These are phyloP conservation scores for Smutsia temminckii DNA, from an alignment of 2,797 vertebrate species.

Conservation along the genomic window DNA sequence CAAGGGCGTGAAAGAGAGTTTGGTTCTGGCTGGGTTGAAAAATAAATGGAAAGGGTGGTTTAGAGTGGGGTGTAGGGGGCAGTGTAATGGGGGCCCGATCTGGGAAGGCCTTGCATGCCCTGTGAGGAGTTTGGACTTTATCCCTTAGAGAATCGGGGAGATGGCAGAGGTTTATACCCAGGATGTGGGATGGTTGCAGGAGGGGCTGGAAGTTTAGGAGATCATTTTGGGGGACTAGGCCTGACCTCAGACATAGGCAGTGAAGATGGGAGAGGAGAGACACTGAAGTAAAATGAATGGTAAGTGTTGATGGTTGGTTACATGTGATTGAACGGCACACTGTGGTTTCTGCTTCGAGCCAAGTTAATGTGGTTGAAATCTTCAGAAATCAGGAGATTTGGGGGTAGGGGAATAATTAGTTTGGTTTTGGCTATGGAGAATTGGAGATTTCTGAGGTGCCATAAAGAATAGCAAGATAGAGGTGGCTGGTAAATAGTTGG, in stretches of 20 bases:
- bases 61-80: not conserved
- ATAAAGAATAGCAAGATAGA: not conserved
- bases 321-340: not conserved
- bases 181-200: not conserved
- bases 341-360: not conserved
- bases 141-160: not conserved
- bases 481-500: not conserved
- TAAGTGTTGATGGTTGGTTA: not conserved
- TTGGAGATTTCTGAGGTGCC: not conserved
- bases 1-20: constrained; percentile 19
- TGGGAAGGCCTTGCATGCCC: not conserved
- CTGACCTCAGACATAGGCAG: not conserved
- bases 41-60: not conserved
- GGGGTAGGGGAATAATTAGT: not conserved
- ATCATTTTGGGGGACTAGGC: not conserved
- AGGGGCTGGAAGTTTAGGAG: not conserved
- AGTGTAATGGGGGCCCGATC: not conserved
- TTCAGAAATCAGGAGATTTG: not conserved
- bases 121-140: not conserved
- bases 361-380: not conserved
- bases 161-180: not conserved
- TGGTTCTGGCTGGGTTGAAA: not conserved
- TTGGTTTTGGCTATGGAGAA: not conserved
- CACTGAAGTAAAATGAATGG: not conserved
- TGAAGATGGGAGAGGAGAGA: not conserved